Percentiles rank a stretch among this genome's conserved stretches.
Conservation (phyloP, 2,797 vertebrate genomes). For the Onychomys leucogaster region DNA sequence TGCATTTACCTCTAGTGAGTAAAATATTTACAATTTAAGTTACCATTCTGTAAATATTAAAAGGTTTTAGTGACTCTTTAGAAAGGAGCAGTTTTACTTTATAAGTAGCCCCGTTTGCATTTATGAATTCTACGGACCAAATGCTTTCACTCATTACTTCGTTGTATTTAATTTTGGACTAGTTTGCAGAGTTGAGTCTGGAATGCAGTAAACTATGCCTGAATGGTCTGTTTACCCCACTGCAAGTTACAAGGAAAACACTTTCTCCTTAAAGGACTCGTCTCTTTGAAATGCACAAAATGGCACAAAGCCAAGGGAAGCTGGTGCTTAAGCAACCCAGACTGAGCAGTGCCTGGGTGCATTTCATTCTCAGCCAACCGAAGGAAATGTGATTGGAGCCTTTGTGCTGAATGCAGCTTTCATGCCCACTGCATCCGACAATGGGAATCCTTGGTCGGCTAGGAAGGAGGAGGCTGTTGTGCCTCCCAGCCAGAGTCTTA, state of each 20-base stretch:
- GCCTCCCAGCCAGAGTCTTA: constrained; percentile 86
- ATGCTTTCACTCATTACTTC: constrained; percentile 87
- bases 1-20: neutral
- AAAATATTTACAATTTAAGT: neutral
- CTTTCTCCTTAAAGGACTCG: constrained; percentile 88
- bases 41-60: constrained; percentile 62
- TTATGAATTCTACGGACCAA: constrained; percentile 85
- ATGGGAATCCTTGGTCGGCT: constrained; percentile 88
- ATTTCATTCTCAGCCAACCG: constrained; percentile 88
- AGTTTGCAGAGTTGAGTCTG: constrained; percentile 86
- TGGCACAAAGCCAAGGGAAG: constrained; percentile 90
- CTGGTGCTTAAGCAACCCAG: constrained; percentile 90
- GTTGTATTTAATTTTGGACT: constrained; percentile 83
- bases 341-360: constrained; percentile 88
- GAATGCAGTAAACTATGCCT: constrained; percentile 88
- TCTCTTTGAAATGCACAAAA: constrained; percentile 86
- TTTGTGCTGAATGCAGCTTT: constrained; percentile 94
- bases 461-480: constrained; percentile 82
- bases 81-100: constrained; percentile 65
- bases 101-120: constrained; percentile 63
- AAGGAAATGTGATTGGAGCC: constrained; percentile 91
- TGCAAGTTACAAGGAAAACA: constrained; percentile 88
- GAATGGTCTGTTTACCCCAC: constrained; percentile 89
- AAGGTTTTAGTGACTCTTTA: constrained; percentile 64
- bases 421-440: constrained; percentile 92